phyloP scores from a whole-genome alignment of 2,797 vertebrate species.

The Serranus cabrilla region DNA sequence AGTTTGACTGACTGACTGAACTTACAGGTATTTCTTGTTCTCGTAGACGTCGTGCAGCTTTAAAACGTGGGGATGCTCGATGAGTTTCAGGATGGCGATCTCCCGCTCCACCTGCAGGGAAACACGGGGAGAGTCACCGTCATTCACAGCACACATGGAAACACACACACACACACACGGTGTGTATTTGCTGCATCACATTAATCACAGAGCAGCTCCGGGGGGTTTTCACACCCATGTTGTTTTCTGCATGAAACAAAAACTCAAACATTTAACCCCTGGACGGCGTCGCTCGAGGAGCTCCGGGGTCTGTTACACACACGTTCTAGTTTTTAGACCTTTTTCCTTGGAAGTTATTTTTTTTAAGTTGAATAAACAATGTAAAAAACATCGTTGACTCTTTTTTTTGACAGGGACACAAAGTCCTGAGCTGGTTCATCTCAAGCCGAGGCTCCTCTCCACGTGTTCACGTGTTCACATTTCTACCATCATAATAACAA shows the following conservation, averaged over 20 bases:
- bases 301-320: background rate
- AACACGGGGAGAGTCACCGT: background rate
- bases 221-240: background rate
- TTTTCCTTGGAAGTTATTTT: too few species aligned
- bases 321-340: too few species aligned
- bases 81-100: slow-evolving; percentile 97
- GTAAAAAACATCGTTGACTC: too few species aligned
- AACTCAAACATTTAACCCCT: slow-evolving; percentile 13
- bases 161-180: slow-evolving; percentile 10
- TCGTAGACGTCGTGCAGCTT: slow-evolving; percentile 97
- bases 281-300: background rate
- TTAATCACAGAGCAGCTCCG: slow-evolving; percentile 18
- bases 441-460: too few species aligned
- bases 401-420: too few species aligned
- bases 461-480: too few species aligned
- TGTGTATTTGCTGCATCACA: background rate
- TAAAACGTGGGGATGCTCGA: slow-evolving; percentile 96
- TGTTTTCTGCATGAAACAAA: background rate
- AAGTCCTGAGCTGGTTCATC: too few species aligned
- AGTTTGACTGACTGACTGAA: too few species aligned
- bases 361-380: too few species aligned
- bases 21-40: slow-evolving; percentile 98
- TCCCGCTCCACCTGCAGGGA: slow-evolving; percentile 92
- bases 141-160: background rate
- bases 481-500: too few species aligned